A percentile compares a stretch with the other conserved stretches of the same genome.
phyloP scores from a whole-genome alignment of 2,113 vertebrate species.

The Corynorhinus townsendii region DNA sequence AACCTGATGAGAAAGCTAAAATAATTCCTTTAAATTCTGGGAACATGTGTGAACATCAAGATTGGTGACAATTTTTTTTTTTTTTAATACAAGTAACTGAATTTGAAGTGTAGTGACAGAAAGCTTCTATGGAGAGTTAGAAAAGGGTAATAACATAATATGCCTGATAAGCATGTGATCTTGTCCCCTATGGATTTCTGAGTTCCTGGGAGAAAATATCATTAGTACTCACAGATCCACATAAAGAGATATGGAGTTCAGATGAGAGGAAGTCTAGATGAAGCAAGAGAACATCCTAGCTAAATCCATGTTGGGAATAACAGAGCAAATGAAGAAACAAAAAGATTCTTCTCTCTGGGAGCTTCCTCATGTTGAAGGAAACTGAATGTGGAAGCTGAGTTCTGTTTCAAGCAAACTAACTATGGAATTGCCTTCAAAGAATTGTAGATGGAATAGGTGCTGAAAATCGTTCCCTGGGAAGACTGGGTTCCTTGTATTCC shows the following conservation, averaged over 20 bases:
- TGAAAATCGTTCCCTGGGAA: no score
- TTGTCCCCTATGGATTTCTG: neutral
- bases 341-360: neutral
- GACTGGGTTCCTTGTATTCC: accelerated
- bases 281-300: neutral
- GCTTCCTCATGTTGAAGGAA: neutral
- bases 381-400: neutral
- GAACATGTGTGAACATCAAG: neutral
- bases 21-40: neutral
- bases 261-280: accelerated
- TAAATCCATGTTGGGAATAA: neutral
- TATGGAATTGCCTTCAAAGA: neutral
- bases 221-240: accelerated
- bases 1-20: neutral
- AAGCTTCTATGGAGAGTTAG: neutral
- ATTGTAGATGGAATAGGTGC: accelerated
- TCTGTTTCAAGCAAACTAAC: neutral
- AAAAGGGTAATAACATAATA: neutral
- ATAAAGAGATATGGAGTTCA: neutral
- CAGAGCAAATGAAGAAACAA: neutral
- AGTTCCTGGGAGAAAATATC: neutral
- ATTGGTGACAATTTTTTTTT: neutral
- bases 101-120: neutral
- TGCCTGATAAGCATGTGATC: neutral
- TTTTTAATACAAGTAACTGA: no score